Evolutionary conservation across 1,140 invertebrate species (phyloP), one percentile per base, ranked within the genome.

Genomic region (Palaemon carinicauda): DNA sequence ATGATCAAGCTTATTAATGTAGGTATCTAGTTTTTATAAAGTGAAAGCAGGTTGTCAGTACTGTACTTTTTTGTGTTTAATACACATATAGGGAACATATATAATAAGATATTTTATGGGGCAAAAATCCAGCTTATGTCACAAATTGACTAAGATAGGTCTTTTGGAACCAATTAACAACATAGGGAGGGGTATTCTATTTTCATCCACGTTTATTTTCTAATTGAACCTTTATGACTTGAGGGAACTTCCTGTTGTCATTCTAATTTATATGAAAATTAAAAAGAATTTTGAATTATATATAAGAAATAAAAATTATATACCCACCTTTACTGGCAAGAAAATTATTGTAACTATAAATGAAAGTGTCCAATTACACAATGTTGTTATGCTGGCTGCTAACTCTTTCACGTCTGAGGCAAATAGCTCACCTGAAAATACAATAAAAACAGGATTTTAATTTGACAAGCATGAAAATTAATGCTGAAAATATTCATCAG

Each of bases 291-390:
- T 27, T 19, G 12, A 19, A 5, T 21, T 19, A 5, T 5, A 19
- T 14, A 51, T 54, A 27, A 24, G 15, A n/a, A 4, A 21, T 24
- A 71, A 0, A n/a, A 56, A 80, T 29, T 24, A 51, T 51, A 10
- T 31, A 52, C 82, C 52, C 54, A 85, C 82, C 33, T 85, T n/a
- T 2, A 98, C 91, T 78, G 82, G 75, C 27, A 78, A 92, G 91
- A 96, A 97, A 89, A 94, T 95, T 90, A 95, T 95, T 2, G 96
- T 97, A 9, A 97, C 93, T 27, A 97, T 79, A 91, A 97, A 98
- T 0, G 94, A 95, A 51, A 95, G 91, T 0, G 93, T 90, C 96
- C 96, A 97, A 89, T 95, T 96, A 82, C 94, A 93, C 54, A 94
- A 94, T 0, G 96, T 94, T 0, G 95, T 95, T 7, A 96, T 92